These are phyloP conservation scores for Papilio machaon DNA, from an alignment of 1,140 invertebrate species.

Conservation along the genomic window DNA sequence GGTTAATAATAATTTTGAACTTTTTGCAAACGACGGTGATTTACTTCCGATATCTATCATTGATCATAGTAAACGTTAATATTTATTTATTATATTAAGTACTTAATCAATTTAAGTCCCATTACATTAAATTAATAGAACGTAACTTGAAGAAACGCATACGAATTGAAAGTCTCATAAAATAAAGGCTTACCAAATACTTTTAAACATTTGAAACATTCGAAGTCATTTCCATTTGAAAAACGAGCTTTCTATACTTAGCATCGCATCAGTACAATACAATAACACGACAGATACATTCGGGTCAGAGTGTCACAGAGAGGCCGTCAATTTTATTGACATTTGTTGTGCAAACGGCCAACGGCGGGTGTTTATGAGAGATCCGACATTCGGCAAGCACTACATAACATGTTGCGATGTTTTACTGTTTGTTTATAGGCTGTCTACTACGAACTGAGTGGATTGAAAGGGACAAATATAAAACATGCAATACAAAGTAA, in stretches of 20 bases:
- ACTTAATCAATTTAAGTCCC: too few relatives aligned
- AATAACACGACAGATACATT: slow-evolving; percentile 55
- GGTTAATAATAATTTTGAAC: neutral
- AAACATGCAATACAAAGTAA: slow-evolving; percentile 21
- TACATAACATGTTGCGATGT: slow-evolving; percentile 33
- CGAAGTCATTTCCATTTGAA: slow-evolving; percentile 19
- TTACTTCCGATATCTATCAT: neutral
- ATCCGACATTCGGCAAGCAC: slow-evolving; percentile 34
- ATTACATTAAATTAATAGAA: neutral
- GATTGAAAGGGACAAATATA: slow-evolving; percentile 34
- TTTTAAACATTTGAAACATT: slow-evolving; percentile 20
- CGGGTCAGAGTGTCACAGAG: slow-evolving; percentile 51
- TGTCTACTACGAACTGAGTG: slow-evolving; percentile 19
- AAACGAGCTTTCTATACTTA: slow-evolving; percentile 39
- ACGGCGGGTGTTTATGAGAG: slow-evolving; percentile 37
- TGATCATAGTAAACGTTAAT: neutral
- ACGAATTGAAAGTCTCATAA: neutral
- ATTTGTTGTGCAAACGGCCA: slow-evolving; percentile 43
- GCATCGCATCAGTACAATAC: slow-evolving; percentile 45
- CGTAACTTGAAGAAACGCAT: too few relatives aligned
- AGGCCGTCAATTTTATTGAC: slow-evolving; percentile 56
- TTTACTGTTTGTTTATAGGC: slow-evolving; percentile 34
- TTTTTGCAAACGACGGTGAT: neutral
- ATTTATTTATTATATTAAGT: too few relatives aligned
- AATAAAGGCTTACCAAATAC: slow-evolving; percentile 30